Evolutionary conservation across 2,888 invertebrate genomes (phyloP).

Genomic region (Vesta saturnalis): DNA sequence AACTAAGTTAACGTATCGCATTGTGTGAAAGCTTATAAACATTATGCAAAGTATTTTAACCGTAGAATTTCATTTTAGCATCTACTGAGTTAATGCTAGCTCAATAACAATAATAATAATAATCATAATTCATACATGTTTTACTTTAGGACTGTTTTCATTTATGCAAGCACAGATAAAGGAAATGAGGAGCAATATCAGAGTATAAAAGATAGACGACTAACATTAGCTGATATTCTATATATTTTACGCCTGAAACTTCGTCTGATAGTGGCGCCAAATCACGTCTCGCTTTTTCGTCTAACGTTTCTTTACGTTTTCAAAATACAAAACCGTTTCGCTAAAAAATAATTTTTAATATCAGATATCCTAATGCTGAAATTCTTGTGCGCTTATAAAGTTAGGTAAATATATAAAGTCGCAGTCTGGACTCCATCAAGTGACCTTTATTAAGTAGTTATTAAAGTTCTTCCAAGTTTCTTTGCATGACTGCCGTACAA

Average conservation of each 20-base stretch:
- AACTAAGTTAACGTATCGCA: too few species aligned
- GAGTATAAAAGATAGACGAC: conserved; percentile 25
- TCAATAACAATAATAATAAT: not conserved
- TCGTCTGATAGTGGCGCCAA: conserved; percentile 31
- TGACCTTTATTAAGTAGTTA: conserved; percentile 19
- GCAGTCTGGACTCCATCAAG: too few species aligned
- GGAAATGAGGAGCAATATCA: conserved; percentile 18
- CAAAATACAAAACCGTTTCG: conserved; percentile 18
- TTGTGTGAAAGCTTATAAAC: not conserved
- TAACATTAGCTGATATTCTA: conserved; percentile 24
- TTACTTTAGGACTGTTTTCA: not conserved
- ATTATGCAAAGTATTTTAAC: not conserved
- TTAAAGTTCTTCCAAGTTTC: conserved; percentile 27
- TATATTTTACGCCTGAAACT: conserved; percentile 31
- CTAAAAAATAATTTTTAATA: conserved; percentile 1
- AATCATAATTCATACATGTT: not conserved
- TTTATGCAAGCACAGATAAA: conserved; percentile 15
- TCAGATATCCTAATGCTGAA: too few species aligned
- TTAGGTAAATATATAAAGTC: not conserved
- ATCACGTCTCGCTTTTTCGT: conserved; percentile 35
- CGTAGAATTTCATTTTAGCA: not conserved
- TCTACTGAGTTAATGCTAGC: not conserved
- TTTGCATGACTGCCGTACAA: conserved; percentile 30
- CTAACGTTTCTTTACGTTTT: conserved; percentile 22
- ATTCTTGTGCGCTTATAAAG: too few species aligned